Evolutionary conservation across 1,140 invertebrate species (phyloP), one percentile per base, ranked within the genome.

Genomic region (Zaprionus tsacasi): DNA sequence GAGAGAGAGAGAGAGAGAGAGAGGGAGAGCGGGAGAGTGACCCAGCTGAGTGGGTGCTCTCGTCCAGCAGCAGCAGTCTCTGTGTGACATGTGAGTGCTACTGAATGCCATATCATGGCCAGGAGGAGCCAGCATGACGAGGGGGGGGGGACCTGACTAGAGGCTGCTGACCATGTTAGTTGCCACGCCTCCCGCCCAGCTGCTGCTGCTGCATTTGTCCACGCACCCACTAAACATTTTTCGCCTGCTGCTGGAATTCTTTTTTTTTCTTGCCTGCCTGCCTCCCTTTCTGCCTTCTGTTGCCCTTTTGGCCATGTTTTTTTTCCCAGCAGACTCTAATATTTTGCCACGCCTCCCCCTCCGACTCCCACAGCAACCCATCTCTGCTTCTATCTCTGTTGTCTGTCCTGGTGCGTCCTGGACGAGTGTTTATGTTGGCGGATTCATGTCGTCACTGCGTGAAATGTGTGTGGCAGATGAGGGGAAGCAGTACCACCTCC

Each of bases 361-460:
- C 1, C 1, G 2, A n/a, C 17, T 5, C 58, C 11, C 35, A 3
- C 17, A 0, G 4, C 4, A 3, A 2, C 11, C 25, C 27, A 4
- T 13, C 11, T 11, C 7, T 17, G 1, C 21, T 35, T 52, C 50
- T 33, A n/a, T 17, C 38, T 45, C 43, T 45, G 56, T 2, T 27
- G 45, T 70, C 52, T 70, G 67, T 75, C 56, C 72, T 64, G 57
- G 82, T 82, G 82, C 69, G 82, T 85, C 61, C 63, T 79, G 76
- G 64, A 58, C 69, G 55, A 78, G 85, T 87, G 83, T 87, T 87
- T 87, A 88, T 88, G 83, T 88, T 89, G 83, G 83, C 83, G 83
- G 83, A 88, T 89, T 83, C 85, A 83, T 88, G 83, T 89, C 83
- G 81, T 88, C 83, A 88, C 83, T 89, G 83, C 75, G 85, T 88